phyloP scores from a whole-genome alignment of 2,888 invertebrate species.

The Dynastes grantii region DNA sequence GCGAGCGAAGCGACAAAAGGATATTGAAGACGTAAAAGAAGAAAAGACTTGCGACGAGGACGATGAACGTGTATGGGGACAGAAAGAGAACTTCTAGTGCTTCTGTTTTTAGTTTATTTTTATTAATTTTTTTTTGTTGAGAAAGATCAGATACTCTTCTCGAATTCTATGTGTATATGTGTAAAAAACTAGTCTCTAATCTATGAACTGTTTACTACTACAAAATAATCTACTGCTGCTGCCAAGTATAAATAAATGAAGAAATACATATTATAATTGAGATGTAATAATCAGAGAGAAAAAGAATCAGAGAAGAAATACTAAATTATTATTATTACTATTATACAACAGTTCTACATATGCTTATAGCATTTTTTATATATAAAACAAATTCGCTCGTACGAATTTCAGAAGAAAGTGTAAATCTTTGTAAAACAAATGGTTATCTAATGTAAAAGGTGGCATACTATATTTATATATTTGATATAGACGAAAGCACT shows the following conservation, averaged over 20 bases:
- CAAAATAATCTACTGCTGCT: conserved; percentile 59
- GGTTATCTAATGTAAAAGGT: conserved; percentile 54
- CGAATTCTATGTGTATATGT: conserved; percentile 60
- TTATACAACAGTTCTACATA: conserved; percentile 30
- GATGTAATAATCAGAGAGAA: conserved; percentile 38
- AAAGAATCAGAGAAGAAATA: conserved; percentile 30
- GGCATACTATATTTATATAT: conserved; percentile 36
- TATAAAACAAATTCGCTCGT: conserved; percentile 49
- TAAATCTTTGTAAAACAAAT: conserved; percentile 58
- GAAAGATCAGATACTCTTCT: conserved; percentile 36
- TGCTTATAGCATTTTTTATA: conserved; percentile 51
- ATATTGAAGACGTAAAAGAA: conserved; percentile 48
- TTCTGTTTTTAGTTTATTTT: conserved; percentile 48
- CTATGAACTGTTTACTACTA: conserved; percentile 58
- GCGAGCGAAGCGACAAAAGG: conserved; percentile 54
- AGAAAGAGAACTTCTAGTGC: conserved; percentile 46
- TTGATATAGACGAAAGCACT: conserved; percentile 5
- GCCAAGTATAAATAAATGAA: conserved; percentile 58
- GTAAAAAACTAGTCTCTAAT: conserved; percentile 64
- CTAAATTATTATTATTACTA: conserved; percentile 19
- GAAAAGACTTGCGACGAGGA: conserved; percentile 48
- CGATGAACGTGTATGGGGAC: conserved; percentile 21
- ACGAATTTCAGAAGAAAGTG: conserved; percentile 54
- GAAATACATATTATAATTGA: conserved; percentile 22
- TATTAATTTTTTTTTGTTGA: conserved; percentile 22